Evolutionary conservation across 2,888 invertebrate species (phyloP).

Genomic region (Diaprepes abbreviatus): DNA sequence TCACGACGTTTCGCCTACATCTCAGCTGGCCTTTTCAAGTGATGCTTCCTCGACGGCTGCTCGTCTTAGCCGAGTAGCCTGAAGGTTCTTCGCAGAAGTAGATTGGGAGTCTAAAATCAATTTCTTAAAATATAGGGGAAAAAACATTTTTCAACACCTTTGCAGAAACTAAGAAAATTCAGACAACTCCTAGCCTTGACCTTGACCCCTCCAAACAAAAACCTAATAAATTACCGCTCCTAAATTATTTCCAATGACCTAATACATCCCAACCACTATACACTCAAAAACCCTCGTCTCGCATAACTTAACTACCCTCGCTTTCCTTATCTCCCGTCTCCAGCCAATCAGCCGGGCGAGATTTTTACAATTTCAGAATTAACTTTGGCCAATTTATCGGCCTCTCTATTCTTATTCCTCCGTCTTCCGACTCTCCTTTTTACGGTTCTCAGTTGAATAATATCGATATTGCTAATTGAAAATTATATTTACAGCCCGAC

Average conservation of each 20-base stretch:
- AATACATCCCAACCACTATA: not conserved
- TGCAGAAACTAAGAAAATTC: too few species aligned
- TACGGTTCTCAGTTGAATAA: slow-evolving; percentile 35
- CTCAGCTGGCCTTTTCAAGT: too few species aligned
- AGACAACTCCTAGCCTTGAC: too few species aligned
- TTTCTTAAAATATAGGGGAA: too few species aligned
- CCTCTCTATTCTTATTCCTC: slow-evolving; percentile 41
- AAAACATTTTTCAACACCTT: too few species aligned
- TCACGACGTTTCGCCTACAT: too few species aligned
- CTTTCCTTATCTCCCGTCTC: slow-evolving; percentile 42
- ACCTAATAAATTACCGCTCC: not conserved
- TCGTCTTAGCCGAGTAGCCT: too few species aligned
- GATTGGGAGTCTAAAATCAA: too few species aligned
- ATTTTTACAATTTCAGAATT: slow-evolving; percentile 48
- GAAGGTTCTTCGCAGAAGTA: too few species aligned
- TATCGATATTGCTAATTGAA: slow-evolving; percentile 56
- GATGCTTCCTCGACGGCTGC: too few species aligned
- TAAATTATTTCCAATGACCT: too few species aligned
- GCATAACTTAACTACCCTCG: slow-evolving; percentile 30
- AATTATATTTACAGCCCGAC: slow-evolving; percentile 48
- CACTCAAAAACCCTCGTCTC: not conserved
- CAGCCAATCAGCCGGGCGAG: slow-evolving; percentile 46
- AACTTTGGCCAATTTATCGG: slow-evolving; percentile 45
- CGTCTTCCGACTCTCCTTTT: slow-evolving; percentile 13
- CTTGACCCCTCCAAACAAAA: too few species aligned